Evolutionary conservation across 2,113 vertebrate genomes (phyloP), one percentile per base, ranked within the genome.

Genomic region (Telmatochromis sp.): DNA sequence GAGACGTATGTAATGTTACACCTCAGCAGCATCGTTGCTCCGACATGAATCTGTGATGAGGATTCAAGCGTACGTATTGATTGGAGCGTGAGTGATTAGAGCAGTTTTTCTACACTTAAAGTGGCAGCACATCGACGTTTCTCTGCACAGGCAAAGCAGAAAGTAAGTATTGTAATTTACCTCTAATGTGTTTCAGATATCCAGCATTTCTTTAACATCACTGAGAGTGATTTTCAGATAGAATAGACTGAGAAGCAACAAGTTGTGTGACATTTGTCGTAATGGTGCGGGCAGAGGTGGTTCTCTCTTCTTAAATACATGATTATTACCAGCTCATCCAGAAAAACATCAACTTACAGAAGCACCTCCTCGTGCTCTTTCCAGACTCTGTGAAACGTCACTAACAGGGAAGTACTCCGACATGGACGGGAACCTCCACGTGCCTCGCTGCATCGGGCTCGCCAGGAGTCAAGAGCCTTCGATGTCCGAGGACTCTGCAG

Each of bases 391-490:
- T 31, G 99, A 99, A 96, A 99, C 98, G 0, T 98, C 97, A 4
- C 96, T 96, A 83, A 97, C 96, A 42, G 98, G 97, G 88, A 97
- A 97, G 87, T 93, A 96, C 28, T 97, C 96, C 11, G 98, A 98
- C 63, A 47, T 94, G 80, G 98, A 99, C 7, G 91, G 94, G 7
- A 89, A 88, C 87, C 88, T 94, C 28, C 93, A 95, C 60, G 23
- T 85, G 4, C 92, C 92, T 42, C 97, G 96, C 19, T 98, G 97
- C 0, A 89, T 98, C 15, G 97, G 97, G 9, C 97, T 99, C 70
- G 96, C 97, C 31, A 97, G 98, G 87, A 99, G 99, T 94, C 98
- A 99, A 90, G 99, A 99, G 92, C 99, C 99, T 79, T 94, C 97
- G 75, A 94, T 85, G 83, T 93, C 96, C 1, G 98, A 99, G 68